Conservation (phyloP, 2,113 vertebrate species). For the Dendropsophus ebraccatus region DNA sequence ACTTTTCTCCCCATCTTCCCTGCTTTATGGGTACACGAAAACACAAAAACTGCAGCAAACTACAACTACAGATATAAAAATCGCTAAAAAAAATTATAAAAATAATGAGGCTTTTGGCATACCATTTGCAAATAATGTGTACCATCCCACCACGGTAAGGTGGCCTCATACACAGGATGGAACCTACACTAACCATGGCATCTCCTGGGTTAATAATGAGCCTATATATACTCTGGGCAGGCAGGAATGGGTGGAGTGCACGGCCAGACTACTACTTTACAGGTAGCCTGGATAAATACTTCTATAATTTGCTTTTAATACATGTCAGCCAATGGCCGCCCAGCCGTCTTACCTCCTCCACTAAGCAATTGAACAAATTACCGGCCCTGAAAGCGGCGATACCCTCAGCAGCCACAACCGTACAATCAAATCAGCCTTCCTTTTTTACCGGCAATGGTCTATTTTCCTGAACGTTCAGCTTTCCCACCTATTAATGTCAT, state of each 20-base stretch:
- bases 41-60: too few relatives aligned
- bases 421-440: neutral
- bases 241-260: too few relatives aligned
- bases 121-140: too few relatives aligned
- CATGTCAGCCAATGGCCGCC: neutral
- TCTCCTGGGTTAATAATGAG: too few relatives aligned
- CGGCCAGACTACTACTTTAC: too few relatives aligned
- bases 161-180: too few relatives aligned
- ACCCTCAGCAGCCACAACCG: neutral
- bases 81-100: too few relatives aligned
- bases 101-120: too few relatives aligned
- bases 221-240: too few relatives aligned
- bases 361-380: neutral
- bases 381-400: neutral
- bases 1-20: neutral
- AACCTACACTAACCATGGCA: too few relatives aligned
- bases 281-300: neutral
- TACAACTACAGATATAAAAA: too few relatives aligned
- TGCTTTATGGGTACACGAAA: neutral
- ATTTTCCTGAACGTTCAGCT: conserved; percentile 5
- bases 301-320: neutral
- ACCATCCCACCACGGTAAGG: too few relatives aligned
- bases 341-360: neutral
- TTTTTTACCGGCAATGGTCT: conserved; percentile 16
- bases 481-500: neutral